Conservation (phyloP, 2,113 vertebrate species). For the Bettongia penicillata region DNA sequence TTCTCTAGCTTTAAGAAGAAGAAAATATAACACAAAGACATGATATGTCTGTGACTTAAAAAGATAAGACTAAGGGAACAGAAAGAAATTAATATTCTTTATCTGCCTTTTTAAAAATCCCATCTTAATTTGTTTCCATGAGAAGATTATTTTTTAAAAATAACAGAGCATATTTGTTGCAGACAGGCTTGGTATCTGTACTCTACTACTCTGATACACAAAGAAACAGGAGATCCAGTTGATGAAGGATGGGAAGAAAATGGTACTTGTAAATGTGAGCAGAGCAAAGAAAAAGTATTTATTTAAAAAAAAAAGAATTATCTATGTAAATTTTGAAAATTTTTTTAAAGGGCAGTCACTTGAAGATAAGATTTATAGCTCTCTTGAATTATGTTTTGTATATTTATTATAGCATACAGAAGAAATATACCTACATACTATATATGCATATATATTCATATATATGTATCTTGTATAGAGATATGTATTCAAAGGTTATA, state of each 20-base stretch:
- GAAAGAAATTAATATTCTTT: not conserved
- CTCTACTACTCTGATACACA: not conserved
- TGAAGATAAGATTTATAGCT: not conserved
- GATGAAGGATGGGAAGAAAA: not conserved
- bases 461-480: not conserved
- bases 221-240: not conserved
- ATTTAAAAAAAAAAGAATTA: not conserved
- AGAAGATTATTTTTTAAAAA: not conserved
- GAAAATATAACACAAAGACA: not conserved
- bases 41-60: not conserved
- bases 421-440: not conserved
- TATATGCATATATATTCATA: not conserved
- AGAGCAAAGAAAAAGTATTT: not conserved
- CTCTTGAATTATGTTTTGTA: not conserved
- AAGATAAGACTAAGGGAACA: not conserved
- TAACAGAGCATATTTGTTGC: not conserved
- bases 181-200: not conserved
- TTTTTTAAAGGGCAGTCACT: not conserved
- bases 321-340: not conserved
- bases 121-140: not conserved
- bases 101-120: not conserved
- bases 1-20: not conserved
- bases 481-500: not conserved
- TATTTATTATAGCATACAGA: not conserved
- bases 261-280: not conserved